Evolutionary conservation across 2,888 invertebrate species (phyloP), one percentile per base, ranked within the genome.

Genomic region (Hyalella azteca): DNA sequence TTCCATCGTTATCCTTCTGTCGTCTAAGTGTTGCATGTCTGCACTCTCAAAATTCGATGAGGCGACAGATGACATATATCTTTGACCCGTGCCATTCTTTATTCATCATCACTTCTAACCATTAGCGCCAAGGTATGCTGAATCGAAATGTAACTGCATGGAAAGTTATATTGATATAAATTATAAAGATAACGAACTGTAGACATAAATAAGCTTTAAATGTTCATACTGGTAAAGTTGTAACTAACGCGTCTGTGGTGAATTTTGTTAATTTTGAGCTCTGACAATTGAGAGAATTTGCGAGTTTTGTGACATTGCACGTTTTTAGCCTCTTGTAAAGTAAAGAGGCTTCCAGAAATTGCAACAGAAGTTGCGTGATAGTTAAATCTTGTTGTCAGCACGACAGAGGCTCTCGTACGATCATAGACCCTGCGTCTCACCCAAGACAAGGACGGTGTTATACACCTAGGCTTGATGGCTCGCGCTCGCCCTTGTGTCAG

Each of bases 271-370:
- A 45, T 45, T 45, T 45, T 45, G 19, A 45, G 15, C 45, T 11
- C 45, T 15, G 45, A 45, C 15, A 15, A 45, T 3, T n/a, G n/a
- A n/a, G n/a, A n/a, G n/a, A n/a, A n/a, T n/a, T n/a, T n/a, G n/a
- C n/a, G n/a, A n/a, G 19, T 13, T 49, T 13, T 9, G 19, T 13
- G 15, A 45, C 45, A 7, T 11, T 45, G 45, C 45, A 15, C 45
- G 19, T 9, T 54, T 36, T 36, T 66, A 66, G 66, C 66, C 66
- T 66, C 66, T 66, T 66, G 13, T 66, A 13, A 66, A 66, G 66
- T 66, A 66, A 66, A 66, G 66, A 66, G 66, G 66, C 66, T 66
- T 66, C 66, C 66, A 66, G 66, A 66, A 66, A 66, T 66, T 66
- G 66, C 66, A 66, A 66, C 66, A 32, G 66, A 36, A 66, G 66